Base-by-base conservation (phyloP, 2,797 vertebrate species). In the Crax fasciolata region DNA sequence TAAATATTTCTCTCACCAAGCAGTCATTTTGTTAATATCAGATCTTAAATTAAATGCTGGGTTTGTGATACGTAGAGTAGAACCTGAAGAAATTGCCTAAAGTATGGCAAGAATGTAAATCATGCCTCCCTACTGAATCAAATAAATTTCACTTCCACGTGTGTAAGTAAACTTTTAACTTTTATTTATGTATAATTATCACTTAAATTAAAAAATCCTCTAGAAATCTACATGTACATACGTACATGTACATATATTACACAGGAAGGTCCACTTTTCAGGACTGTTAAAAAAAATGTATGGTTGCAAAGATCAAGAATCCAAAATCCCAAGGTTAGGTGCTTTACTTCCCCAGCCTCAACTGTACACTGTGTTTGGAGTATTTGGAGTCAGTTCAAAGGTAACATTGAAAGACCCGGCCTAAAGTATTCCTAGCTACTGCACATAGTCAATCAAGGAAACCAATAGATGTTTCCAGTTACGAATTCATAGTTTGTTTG, bases 1-100 rank as follows among this genome's bases (percentile, higher is more conserved):
- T 90, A 95, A 95, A 70, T 93, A 94, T 79, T 95, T 96, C 48
- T 74, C 63, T 93, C n/a, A 58, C 57, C 25, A 39, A 72, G 66
- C 48, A 46, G 25, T 78, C 32, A 25, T 63, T 93, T 57, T 96
- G 25, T 93, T 84, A 77, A 91, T 1, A 7, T 61, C 63, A 90
- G 41, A 43, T 74, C 49, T 86, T 94, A 89, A 93, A 92, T 75
- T 86, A 84, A 90, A 68, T 82, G 16, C 46, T 88, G 15, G 3
- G 13, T 76, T 91, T 90, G 49, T 78, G 85, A 81, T 72, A 68
- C 59, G 3, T 75, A 52, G 67, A 79, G 19, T 54, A 87, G 57
- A 91, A 91, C 52, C 18, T 96, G 67, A 52, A 90, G 80, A 93
- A 94, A 46, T 49, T 79, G 46, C 10, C 48, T 24, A 3, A 54